A percentile compares a stretch with the other conserved stretches of the same genome.
Evolutionary conservation across 2,888 invertebrate species (phyloP).

Genomic region (Trichogramma dendrolimi): DNA sequence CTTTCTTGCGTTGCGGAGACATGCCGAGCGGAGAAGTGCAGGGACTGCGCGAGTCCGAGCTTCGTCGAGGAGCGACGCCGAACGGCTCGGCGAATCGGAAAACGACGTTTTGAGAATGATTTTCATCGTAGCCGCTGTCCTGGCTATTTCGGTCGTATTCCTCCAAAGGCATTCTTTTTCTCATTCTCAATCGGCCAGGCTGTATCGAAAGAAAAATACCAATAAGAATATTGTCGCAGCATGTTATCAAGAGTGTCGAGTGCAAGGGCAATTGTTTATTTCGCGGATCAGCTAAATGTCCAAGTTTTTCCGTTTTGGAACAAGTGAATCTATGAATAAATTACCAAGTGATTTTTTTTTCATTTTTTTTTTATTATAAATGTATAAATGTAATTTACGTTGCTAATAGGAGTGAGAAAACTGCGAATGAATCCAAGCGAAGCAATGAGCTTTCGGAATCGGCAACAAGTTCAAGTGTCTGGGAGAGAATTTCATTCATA

Average conservation of each 20-base stretch:
- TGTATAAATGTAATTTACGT: too few species aligned
- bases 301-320: slow-evolving; percentile 23
- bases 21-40: slow-evolving; percentile 34
- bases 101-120: slow-evolving; percentile 6
- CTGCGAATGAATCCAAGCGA: too few species aligned
- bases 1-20: slow-evolving; percentile 33
- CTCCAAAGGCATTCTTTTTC: slow-evolving; percentile 49
- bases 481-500: too few species aligned
- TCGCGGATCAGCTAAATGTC: slow-evolving; percentile 36
- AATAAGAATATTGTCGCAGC: too few species aligned
- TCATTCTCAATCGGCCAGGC: too few species aligned
- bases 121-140: slow-evolving; percentile 58
- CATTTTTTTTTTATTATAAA: neutral
- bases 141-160: slow-evolving; percentile 58
- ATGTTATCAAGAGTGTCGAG: too few species aligned
- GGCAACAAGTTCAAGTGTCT: too few species aligned
- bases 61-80: slow-evolving; percentile 48
- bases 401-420: too few species aligned
- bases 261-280: too few species aligned
- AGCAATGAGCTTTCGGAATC: too few species aligned
- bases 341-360: neutral
- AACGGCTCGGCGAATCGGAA: slow-evolving; percentile 52
- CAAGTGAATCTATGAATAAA: slow-evolving; percentile 4
- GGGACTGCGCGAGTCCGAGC: slow-evolving; percentile 37
- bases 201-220: too few species aligned